Evolutionary conservation across 2,113 vertebrate genomes (phyloP).

Genomic region (Diadophis punctatus): DNA sequence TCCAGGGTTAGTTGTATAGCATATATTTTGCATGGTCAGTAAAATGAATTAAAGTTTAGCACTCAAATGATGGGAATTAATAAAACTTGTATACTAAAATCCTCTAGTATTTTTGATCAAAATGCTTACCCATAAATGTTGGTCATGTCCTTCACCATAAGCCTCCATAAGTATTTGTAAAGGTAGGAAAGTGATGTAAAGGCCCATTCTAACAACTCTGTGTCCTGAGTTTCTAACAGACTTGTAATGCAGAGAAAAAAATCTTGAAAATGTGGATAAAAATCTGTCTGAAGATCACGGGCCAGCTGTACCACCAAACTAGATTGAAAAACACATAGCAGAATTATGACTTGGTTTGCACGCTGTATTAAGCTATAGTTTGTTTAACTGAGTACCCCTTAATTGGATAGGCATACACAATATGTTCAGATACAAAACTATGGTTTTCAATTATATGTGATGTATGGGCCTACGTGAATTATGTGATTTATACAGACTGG

Average conservation of each 20-base stretch:
- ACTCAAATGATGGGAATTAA: background rate
- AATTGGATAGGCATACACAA: background rate
- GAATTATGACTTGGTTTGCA: background rate
- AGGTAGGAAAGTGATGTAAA: slow-evolving; percentile 94
- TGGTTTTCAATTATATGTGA: background rate
- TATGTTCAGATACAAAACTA: background rate
- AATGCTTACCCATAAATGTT: slow-evolving; percentile 85
- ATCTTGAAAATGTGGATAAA: slow-evolving; percentile 92
- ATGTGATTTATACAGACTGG: background rate
- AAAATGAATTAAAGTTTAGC: background rate
- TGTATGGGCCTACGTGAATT: background rate
- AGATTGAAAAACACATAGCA: slow-evolving; percentile 40
- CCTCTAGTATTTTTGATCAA: background rate
- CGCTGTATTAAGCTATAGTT: background rate
- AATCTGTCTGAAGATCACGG: slow-evolving; percentile 93
- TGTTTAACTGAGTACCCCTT: background rate
- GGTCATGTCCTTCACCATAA: slow-evolving; percentile 93
- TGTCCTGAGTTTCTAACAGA: slow-evolving; percentile 90
- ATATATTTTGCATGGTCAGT: background rate
- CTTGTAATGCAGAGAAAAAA: slow-evolving; percentile 87
- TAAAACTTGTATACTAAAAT: background rate
- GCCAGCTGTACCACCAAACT: slow-evolving; percentile 94
- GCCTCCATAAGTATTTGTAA: slow-evolving; percentile 94
- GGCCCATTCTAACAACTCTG: slow-evolving; percentile 89
- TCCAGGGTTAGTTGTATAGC: background rate